These are phyloP conservation scores for Mastomys coucha DNA, from an alignment of 2,113 vertebrate genomes.

Conservation along the genomic window DNA sequence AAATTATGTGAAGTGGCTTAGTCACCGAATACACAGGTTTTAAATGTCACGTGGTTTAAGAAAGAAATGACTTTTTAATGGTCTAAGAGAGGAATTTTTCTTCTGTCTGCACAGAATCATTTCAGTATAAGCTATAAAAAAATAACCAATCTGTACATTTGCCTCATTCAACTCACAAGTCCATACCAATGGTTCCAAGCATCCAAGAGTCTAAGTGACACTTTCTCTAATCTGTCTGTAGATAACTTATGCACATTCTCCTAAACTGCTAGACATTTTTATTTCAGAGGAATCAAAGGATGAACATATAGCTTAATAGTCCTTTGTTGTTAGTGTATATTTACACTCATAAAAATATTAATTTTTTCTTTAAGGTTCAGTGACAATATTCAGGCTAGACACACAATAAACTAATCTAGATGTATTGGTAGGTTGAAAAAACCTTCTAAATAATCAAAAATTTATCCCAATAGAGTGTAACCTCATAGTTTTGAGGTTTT, in stretches of 20 bases:
- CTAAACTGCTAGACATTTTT: neutral
- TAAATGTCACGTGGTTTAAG: neutral
- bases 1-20: neutral
- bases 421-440: neutral
- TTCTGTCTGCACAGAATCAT: neutral
- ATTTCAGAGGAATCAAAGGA: neutral
- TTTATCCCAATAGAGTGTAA: conserved; percentile 34
- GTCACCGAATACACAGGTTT: neutral
- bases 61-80: neutral
- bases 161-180: neutral
- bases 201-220: neutral
- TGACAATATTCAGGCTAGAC: conserved; percentile 17
- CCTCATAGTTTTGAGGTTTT: neutral
- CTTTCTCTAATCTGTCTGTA: conserved; percentile 5
- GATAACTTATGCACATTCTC: neutral
- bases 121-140: neutral
- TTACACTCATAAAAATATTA: neutral
- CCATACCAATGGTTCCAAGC: neutral
- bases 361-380: conserved; percentile 33
- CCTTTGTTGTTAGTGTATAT: conserved; percentile 7
- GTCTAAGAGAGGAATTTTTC: neutral
- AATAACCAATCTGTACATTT: neutral
- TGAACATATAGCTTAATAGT: neutral
- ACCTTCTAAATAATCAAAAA: conserved; percentile 5
- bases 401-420: conserved; percentile 46